Base-by-base conservation (phyloP, 2,888 invertebrate species). In the Belgica antarctica region DNA sequence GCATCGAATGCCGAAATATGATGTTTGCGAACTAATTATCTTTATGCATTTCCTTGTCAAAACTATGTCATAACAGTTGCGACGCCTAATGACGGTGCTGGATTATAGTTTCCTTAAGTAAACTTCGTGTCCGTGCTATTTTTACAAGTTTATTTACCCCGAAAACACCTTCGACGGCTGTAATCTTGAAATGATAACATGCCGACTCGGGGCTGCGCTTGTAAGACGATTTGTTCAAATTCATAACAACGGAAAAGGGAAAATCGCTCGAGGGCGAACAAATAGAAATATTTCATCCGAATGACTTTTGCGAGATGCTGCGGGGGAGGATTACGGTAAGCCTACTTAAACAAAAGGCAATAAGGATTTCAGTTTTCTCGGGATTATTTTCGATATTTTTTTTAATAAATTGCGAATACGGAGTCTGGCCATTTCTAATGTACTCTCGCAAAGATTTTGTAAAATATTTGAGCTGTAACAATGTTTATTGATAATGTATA, bases 401-500 rank as follows among this genome's bases (percentile, higher is more conserved):
- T 52, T 52, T 52, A 52, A 52, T 52, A 52, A 52, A 52, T 52
- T n/a, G 52, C 3, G 15, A 4, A 31, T 4, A 31, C 31, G 41
- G 41, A 41, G 3, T 41, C n/a, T n/a, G n/a, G n/a, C n/a, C n/a
- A n/a, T n/a, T n/a, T n/a, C n/a, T n/a, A n/a, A n/a, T n/a, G n/a
- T n/a, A n/a, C n/a, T n/a, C 41, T 52, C 52, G 52, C 17, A 22
- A 52, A 52, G n/a, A n/a, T 22, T 52, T 52, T 52, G 22, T 52
- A 52, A 52, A 52, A 52, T 52, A 52, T 52, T 52, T 19, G 52
- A 52, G 19, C 22, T 22, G 52, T 8, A 17, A 52, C 52, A 22
- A 52, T 52, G 52, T 52, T 52, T 52, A 52, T 52, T 52, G 52
- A 52, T 52, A 52, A 52, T 52, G 8, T 22, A 8, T 8, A 52